Evolutionary conservation across 1,140 invertebrate genomes (phyloP), one percentile per base, ranked within the genome.

Genomic region (Magallana angulata): DNA sequence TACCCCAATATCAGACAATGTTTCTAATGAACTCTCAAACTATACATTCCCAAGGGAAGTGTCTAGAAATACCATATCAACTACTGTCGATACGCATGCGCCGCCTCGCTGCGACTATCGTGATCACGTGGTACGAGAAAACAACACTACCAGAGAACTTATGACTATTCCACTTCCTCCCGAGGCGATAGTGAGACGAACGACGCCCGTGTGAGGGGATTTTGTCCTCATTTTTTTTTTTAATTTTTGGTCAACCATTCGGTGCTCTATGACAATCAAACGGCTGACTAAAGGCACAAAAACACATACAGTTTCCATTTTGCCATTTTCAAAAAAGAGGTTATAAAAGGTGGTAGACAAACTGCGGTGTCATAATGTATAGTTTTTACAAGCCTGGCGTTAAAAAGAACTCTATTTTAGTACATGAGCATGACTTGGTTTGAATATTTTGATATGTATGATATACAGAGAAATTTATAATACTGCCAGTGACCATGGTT

Each of bases 11-110:
- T 94, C 93, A 60, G 93, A 94, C 87, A 91, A 92, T 56, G 91
- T 92, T 71, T 94, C 94, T 30, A 93, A 94, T 87, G 94, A 94
- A 87, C 90, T 94, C 84, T 94, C 93, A 62, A 94, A 93, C 90
- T 94, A 94, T 91, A 93, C 91, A 48, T 93, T 94, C 88, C 91
- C 90, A 30, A 91, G 93, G 56, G 93, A 94, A 62, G 84, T 84
- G 57, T 94, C 94, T 62, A 91, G 93, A 89, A 93, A 94, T 90
- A 93, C 94, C 36, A 92, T 94, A 85, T 94, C 93, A 82, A 94
- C 94, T 62, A 93, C 93, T 48, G 93, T 93, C 14, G 94, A 94
- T 71, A 92, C 93, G 18, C 93, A 94, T 87, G 87, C 89, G 36
- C 90, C 90, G 36, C 90, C 90, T 84, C 88, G 85, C 36, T 4